phyloP scores from a whole-genome alignment of 2,888 invertebrate species.

The Mythimna vitellina region DNA sequence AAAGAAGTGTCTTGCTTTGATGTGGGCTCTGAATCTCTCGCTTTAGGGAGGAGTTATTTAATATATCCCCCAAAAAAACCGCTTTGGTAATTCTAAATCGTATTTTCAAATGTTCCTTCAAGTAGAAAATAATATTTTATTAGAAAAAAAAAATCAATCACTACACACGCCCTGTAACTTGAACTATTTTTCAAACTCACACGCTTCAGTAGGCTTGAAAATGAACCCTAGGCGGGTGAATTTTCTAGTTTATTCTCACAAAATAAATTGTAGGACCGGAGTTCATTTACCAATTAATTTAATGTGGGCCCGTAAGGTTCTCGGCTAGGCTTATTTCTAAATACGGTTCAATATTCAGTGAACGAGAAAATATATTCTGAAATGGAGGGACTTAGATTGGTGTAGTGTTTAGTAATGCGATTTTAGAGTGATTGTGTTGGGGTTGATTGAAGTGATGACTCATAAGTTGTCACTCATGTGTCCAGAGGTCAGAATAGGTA shows the following conservation, averaged over 20 bases:
- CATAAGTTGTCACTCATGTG: too few species aligned
- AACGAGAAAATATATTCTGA: slow-evolving; percentile 35
- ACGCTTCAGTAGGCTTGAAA: slow-evolving; percentile 47
- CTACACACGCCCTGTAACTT: background rate
- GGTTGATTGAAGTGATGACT: too few species aligned
- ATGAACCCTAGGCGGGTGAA: slow-evolving; percentile 22
- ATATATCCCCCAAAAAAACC: too few species aligned
- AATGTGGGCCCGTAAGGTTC: slow-evolving; percentile 14
- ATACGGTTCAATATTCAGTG: slow-evolving; percentile 42
- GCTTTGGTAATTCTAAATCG: background rate
- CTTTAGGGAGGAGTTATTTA: too few species aligned
- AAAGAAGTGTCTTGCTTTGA: too few species aligned
- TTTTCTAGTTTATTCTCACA: slow-evolving; percentile 19
- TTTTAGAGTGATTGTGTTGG: background rate
- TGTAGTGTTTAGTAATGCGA: background rate
- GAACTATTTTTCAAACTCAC: slow-evolving; percentile 38
- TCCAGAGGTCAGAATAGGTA: too few species aligned
- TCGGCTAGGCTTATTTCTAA: slow-evolving; percentile 31
- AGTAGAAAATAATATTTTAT: background rate
- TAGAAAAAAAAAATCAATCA: slow-evolving; percentile 12
- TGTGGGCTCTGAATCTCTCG: too few species aligned
- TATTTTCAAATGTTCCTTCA: background rate
- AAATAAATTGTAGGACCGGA: slow-evolving; percentile 39
- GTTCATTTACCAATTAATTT: slow-evolving; percentile 50
- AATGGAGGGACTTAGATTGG: background rate